These are phyloP conservation scores for Pseudopodoces humilis DNA, from an alignment of 2,113 vertebrate genomes.

Conservation along the genomic window DNA sequence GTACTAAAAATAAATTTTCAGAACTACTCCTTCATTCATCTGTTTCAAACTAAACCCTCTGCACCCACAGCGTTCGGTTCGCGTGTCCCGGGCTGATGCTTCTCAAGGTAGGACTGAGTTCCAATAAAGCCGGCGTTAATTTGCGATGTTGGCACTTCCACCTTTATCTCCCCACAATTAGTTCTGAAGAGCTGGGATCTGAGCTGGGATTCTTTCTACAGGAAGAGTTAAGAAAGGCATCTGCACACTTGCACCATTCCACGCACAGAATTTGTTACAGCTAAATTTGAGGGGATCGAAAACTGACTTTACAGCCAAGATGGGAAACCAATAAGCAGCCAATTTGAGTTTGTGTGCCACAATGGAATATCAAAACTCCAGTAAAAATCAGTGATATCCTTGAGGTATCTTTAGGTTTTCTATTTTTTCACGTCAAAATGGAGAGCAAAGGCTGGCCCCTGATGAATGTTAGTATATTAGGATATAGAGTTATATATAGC, in stretches of 20 bases:
- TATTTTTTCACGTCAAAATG: slow-evolving; percentile 94
- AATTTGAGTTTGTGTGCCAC: slow-evolving; percentile 67
- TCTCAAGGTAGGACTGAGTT: slow-evolving; percentile 68
- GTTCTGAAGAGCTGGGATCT: slow-evolving; percentile 63
- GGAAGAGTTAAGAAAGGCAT: slow-evolving; percentile 71
- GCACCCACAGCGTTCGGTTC: slow-evolving; percentile 58
- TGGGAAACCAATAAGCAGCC: slow-evolving; percentile 69
- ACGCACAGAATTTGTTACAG: slow-evolving; percentile 65
- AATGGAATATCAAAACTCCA: slow-evolving; percentile 47
- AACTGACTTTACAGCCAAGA: slow-evolving; percentile 66
- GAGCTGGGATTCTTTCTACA: slow-evolving; percentile 62
- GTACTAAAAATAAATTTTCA: slow-evolving; percentile 53
- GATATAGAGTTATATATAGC: slow-evolving; percentile 79
- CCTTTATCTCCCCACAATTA: slow-evolving; percentile 62
- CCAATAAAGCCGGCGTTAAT: slow-evolving; percentile 73
- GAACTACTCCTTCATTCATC: slow-evolving; percentile 71
- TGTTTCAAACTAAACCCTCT: slow-evolving; percentile 66
- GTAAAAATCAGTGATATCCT: slow-evolving; percentile 71
- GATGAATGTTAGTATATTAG: slow-evolving; percentile 82
- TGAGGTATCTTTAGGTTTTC: slow-evolving; percentile 96
- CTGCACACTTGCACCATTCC: slow-evolving; percentile 65
- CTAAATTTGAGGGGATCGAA: slow-evolving; percentile 67
- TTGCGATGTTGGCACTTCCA: slow-evolving; percentile 73
- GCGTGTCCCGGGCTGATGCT: slow-evolving; percentile 59
- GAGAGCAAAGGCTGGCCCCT: slow-evolving; percentile 93